These are phyloP conservation scores for Ornithoptera alexandrae DNA, from an alignment of 2,888 invertebrate genomes.

Conservation along the genomic window DNA sequence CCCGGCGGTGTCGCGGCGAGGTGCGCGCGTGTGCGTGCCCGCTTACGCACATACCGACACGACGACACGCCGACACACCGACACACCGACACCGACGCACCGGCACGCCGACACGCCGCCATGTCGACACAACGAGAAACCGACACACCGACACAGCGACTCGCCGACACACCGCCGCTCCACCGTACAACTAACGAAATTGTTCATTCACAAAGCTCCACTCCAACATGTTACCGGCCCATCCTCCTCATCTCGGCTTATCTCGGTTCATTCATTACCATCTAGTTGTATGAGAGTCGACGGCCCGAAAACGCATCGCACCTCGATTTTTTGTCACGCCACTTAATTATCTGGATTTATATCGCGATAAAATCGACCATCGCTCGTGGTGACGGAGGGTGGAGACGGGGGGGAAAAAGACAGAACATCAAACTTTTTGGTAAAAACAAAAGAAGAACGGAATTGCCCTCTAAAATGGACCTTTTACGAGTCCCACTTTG, in stretches of 20 bases:
- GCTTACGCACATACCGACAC: too few species aligned
- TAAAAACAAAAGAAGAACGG: slow-evolving; percentile 40
- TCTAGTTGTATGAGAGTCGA: slow-evolving; percentile 77
- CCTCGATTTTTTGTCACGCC: slow-evolving; percentile 78
- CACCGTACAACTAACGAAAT: slow-evolving; percentile 44
- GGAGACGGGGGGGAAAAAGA: slow-evolving; percentile 32
- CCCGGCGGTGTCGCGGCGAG: neutral
- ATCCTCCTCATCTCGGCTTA: slow-evolving; percentile 70
- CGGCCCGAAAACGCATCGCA: slow-evolving; percentile 75
- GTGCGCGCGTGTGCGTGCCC: neutral
- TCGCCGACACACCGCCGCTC: slow-evolving; percentile 33
- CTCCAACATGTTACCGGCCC: slow-evolving; percentile 63
- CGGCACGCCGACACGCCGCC: too few species aligned
- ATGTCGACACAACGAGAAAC: too few species aligned
- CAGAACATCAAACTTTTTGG: slow-evolving; percentile 33
- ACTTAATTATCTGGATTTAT: slow-evolving; percentile 78
- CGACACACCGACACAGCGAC: too few species aligned
- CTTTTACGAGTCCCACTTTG: slow-evolving; percentile 41
- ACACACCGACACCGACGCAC: too few species aligned
- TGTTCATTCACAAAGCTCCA: slow-evolving; percentile 67
- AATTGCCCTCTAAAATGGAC: slow-evolving; percentile 40
- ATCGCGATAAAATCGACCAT: slow-evolving; percentile 70
- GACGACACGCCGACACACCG: too few species aligned
- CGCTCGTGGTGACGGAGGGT: slow-evolving; percentile 34
- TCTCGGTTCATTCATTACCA: slow-evolving; percentile 78